Base-by-base conservation (phyloP, 2,888 invertebrate species). In the Hirtodrosophila histrioides region DNA sequence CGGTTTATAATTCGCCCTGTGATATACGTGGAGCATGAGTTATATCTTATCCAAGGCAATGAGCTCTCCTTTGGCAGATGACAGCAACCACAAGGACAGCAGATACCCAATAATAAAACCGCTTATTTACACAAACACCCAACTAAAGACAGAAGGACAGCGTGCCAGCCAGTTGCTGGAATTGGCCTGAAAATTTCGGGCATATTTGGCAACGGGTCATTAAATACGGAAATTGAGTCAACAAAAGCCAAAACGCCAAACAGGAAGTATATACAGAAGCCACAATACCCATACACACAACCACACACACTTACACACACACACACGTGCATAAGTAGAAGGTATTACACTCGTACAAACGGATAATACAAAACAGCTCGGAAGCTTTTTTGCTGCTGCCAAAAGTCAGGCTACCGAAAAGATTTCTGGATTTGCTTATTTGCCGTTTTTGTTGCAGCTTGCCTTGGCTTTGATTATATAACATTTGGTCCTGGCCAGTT, bases 221-320 rank as follows among this genome's bases (percentile, higher is more conserved):
- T 89, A 88, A 86, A 85, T 87, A 75, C 83, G 86, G 84, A 88
- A 89, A 89, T 89, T 86, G 84, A 88, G 80, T 85, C 82, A 84
- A 88, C 88, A 85, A 86, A 76, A 84, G 82, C 76, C 71, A 75
- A 85, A 77, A 86, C 75, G 78, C 65, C 78, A 72, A 78, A 65
- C 79, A 68, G 69, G 70, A 78, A 80, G 71, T 65, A 76, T 64
- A 69, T 58, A 57, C 56, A 72, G 63, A 71, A 64, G 65, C 73
- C 73, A 60, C 62, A 69, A 65, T 60, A 75, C 45, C 65, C 49
- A 63, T 46, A 61, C 43, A 65, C 35, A 23, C 56, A 23, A 17
- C 17, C 17, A 67, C 49, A 61, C 51, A 61, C 43, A 65, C 35
- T n/a, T n/a, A 27, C 56, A 23, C 40, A 7, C 29, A 50, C 27